Base-by-base conservation (phyloP, 2,113 vertebrate genomes). In the Chrysochloris asiatica region DNA sequence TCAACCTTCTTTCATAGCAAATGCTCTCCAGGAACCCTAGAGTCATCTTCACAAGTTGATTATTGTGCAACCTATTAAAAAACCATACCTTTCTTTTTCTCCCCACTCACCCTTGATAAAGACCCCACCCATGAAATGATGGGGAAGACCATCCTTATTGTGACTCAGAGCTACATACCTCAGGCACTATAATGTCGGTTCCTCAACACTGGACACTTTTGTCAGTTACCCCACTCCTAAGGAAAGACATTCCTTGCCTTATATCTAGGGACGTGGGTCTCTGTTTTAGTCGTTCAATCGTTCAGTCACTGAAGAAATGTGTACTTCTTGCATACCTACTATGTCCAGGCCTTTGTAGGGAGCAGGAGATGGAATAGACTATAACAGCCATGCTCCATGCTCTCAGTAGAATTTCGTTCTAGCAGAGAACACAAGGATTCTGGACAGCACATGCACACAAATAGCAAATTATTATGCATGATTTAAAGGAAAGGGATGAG, bases 301-400 rank as follows among this genome's bases (percentile, higher is more conserved):
- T 33, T 67, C 30, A 36, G 72, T 88, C 87, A 80, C 52, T 22
- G 48, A 77, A n/a, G 50, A 71, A 86, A 54, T 67, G 38, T 43
- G 10, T 76, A 59, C 91, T 90, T 89, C 56, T 81, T 86, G 30
- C 43, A 87, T 21, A 6, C 38, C 71, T 63, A n/a, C 72, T 78
- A 1, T 45, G 22, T 69, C 47, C 19, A 21, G 43, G 36, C 36
- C 43, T 59, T 52, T 33, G 45, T n/a, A n/a, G n/a, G n/a, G n/a
- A n/a, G n/a, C n/a, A n/a, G n/a, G n/a, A n/a, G n/a, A n/a, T n/a
- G n/a, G n/a, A n/a, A n/a, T n/a, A n/a, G n/a, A n/a, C n/a, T n/a
- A n/a, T n/a, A n/a, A 82, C 16, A 78, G 16, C 75, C n/a, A 30
- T 52, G 63, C 8, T 76, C 26, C 16, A 9, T n/a, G 52, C 38